A percentile compares a stretch with the other conserved stretches of the same genome.
phyloP scores from a whole-genome alignment of 2,888 invertebrate genomes.

The Andrena bucephala region DNA sequence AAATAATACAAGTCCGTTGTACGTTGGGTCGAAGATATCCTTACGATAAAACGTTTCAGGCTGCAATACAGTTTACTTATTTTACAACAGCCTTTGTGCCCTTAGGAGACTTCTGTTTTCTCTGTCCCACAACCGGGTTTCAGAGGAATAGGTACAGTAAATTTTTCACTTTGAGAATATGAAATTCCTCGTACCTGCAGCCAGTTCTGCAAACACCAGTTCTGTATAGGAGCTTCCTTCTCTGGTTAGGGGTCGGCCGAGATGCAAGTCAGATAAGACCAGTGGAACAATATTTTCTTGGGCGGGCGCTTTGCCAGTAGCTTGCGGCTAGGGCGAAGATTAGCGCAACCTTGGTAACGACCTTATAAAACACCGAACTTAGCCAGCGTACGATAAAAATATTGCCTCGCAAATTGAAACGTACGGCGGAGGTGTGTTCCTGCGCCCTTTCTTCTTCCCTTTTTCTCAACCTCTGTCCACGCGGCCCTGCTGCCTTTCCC shows the following conservation, averaged over 20 bases:
- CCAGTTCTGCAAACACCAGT: constrained; percentile 22
- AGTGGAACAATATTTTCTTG: constrained; percentile 76
- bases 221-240: constrained; percentile 13
- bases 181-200: constrained; percentile 72
- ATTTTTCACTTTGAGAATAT: constrained; percentile 77
- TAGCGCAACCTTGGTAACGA: constrained; percentile 80
- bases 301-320: constrained; percentile 77
- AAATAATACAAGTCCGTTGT: constrained; percentile 30
- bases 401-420: constrained; percentile 80
- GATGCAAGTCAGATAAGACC: constrained; percentile 74
- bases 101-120: constrained; percentile 17
- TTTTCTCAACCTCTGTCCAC: constrained; percentile 8
- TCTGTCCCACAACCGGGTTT: constrained; percentile 38
- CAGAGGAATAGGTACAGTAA: constrained; percentile 61
- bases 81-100: constrained; percentile 47
- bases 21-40: constrained; percentile 21
- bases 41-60: constrained; percentile 5
- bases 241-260: constrained; percentile 43
- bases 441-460: constrained; percentile 10
- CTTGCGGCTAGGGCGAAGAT: constrained; percentile 77
- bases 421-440: constrained; percentile 66
- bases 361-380: constrained; percentile 79
- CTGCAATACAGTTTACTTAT: constrained; percentile 39
- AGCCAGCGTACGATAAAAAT: constrained; percentile 74
- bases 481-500: constrained; percentile 10